Base-by-base conservation (phyloP, 1,140 invertebrate species). In the Drosophila tsacasi region DNA sequence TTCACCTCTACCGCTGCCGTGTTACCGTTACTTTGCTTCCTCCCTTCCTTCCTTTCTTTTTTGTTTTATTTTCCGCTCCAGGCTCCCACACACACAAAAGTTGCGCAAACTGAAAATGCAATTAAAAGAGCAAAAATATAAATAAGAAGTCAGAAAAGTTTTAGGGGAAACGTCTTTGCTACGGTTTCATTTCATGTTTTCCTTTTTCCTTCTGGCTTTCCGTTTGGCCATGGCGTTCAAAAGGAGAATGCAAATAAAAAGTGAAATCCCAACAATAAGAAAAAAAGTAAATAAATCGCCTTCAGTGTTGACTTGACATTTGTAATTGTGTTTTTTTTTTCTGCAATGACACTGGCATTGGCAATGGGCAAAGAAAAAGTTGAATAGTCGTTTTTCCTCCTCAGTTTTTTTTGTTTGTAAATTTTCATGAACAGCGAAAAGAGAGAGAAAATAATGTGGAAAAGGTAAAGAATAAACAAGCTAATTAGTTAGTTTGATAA, bases 401-500 rank as follows among this genome's bases (percentile, higher is more conserved):
- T 25, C 17, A 13, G 46, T n/a, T 19, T 32, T 15, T 21, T 42
- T 42, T 44, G 32, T 21, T 37, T 67, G 30, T 39, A 37, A 42
- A 27, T 54, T 68, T 69, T 69, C 67, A 69, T 54, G 54, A 68
- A 47, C 67, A 76, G 39, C 19, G 12, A 68, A 68, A 68, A 32
- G n/a, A 50, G 30, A 32, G 15, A 42, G 39, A n/a, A 7, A 12
- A n/a, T 21, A 37, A 17, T 23, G 23, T 25, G 46, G 23, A 8
- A 25, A 17, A 17, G 47, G 25, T 3, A n/a, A 23, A 15, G n/a
- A 30, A 68, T 47, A 79, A 80, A 58, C 68, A 80, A 67, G 77
- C 77, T 67, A 80, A 80, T 80, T 74, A 80, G 75, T 73, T 69
- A 40, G 77, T 73, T 79, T 80, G 57, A 74, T 67, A 67, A 72